Percentiles rank a stretch among this genome's conserved stretches.
These are phyloP conservation scores for Laspeyria flexula DNA, from an alignment of 2,888 invertebrate species.

Conservation along the genomic window DNA sequence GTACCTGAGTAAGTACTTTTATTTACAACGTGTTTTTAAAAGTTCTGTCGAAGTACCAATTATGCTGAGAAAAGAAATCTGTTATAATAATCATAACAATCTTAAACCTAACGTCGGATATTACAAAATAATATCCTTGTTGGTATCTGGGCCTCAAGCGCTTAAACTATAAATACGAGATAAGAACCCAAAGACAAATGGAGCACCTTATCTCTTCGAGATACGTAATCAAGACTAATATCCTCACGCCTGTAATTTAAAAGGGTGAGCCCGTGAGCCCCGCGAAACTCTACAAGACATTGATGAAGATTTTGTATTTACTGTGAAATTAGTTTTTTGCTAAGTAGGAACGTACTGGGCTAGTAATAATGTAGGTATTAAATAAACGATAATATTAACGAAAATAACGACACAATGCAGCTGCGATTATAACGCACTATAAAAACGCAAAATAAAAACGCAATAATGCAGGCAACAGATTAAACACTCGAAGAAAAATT, in stretches of 20 bases:
- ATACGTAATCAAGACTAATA: constrained; percentile 71
- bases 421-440: no score
- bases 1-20: no score
- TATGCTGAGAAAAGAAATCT: no score
- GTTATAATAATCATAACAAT: neutral
- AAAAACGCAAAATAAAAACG: no score
- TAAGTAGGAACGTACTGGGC: neutral
- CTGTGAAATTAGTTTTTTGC: constrained; percentile 31
- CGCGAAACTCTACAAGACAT: constrained; percentile 40
- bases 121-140: neutral
- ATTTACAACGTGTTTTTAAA: no score
- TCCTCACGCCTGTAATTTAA: constrained; percentile 44
- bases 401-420: no score
- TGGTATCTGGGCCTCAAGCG: constrained; percentile 5
- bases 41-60: no score
- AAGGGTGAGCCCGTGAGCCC: constrained; percentile 36
- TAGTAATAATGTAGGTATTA: no score
- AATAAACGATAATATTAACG: no score
- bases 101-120: neutral
- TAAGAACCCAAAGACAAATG: constrained; percentile 55
- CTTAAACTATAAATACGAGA: constrained; percentile 41
- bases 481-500: no score
- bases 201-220: constrained; percentile 39
- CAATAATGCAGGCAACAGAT: no score
- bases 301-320: constrained; percentile 43